These are phyloP conservation scores for Pangasianodon gigas DNA, from an alignment of 2,113 vertebrate genomes.

Conservation along the genomic window DNA sequence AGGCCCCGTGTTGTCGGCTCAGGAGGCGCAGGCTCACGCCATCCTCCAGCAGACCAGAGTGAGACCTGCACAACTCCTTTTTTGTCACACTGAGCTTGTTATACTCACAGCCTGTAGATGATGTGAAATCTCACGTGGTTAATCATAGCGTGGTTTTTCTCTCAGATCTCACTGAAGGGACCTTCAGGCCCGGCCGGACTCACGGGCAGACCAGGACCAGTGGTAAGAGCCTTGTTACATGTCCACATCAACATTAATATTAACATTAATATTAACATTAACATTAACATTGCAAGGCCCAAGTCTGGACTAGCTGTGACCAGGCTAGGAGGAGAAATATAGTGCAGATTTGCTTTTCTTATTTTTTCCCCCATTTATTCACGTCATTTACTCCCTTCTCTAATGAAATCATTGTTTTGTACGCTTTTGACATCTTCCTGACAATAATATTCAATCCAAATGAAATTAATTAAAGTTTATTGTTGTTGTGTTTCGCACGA, in stretches of 20 bases:
- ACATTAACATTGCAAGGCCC: not conserved
- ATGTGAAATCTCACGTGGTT: not conserved
- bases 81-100: not conserved
- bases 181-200: conserved; percentile 83
- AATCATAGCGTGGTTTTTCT: not conserved
- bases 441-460: not conserved
- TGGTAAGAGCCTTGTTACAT: conserved; percentile 72
- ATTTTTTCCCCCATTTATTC: not conserved
- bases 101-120: not conserved
- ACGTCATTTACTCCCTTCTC: not conserved
- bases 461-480: not conserved
- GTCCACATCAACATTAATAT: not conserved
- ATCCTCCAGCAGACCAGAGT: conserved; percentile 88
- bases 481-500: not conserved
- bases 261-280: not conserved
- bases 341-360: not conserved
- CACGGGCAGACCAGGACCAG: conserved; percentile 80
- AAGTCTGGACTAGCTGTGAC: no score
- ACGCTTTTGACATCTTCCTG: not conserved
- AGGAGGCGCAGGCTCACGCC: conserved; percentile 87
- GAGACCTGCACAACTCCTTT: not conserved
- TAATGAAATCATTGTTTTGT: not conserved
- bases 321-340: not conserved
- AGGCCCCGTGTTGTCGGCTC: conserved; percentile 82
- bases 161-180: conserved; percentile 84